These are phyloP conservation scores for Gila orcuttii DNA, from an alignment of 2,113 vertebrate genomes.

Conservation along the genomic window DNA sequence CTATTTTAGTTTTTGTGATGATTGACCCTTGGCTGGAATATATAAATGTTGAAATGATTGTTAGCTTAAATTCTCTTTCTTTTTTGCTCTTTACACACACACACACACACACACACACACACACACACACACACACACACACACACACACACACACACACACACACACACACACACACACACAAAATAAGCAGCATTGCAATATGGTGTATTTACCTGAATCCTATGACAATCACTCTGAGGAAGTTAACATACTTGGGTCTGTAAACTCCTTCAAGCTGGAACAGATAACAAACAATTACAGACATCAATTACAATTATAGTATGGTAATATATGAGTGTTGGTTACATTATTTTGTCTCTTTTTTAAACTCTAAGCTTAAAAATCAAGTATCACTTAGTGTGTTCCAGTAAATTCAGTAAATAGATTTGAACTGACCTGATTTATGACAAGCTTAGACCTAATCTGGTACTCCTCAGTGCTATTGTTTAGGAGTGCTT, in stretches of 20 bases:
- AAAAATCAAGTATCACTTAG: not conserved
- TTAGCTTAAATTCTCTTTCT: not conserved
- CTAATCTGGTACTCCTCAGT: not conserved
- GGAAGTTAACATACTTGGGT: not conserved
- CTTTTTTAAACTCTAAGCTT: not conserved
- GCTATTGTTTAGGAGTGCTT: not conserved
- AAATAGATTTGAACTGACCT: slow-evolving; percentile 11
- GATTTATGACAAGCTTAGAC: not conserved
- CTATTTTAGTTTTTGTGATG: not conserved
- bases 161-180: too few relatives aligned
- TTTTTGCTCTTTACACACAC: not conserved
- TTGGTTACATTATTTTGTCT: not conserved
- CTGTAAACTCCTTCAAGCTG: not conserved
- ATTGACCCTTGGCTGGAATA: not conserved
- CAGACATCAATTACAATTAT: not conserved
- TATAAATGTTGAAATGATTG: not conserved
- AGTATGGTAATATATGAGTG: not conserved
- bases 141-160: not conserved
- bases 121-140: not conserved
- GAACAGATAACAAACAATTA: not conserved
- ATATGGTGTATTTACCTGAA: slow-evolving; percentile 9
- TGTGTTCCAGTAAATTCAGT: not conserved
- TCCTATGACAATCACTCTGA: not conserved
- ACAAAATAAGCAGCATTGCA: not conserved
- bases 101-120: not conserved